Base-by-base conservation (phyloP, 2,888 invertebrate genomes). In the Microplitis manilae region DNA sequence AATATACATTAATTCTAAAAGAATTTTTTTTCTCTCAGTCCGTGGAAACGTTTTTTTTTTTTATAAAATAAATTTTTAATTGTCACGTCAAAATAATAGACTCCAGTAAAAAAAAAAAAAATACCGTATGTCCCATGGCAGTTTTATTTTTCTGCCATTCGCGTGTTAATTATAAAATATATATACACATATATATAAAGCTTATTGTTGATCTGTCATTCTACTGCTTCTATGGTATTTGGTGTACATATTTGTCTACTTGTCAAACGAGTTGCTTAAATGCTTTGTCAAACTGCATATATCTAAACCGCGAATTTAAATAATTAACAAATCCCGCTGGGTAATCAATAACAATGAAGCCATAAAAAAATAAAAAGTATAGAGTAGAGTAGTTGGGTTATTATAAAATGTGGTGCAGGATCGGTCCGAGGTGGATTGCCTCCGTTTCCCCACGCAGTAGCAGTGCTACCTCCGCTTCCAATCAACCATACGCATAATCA, bases 381-480 rank as follows among this genome's bases (percentile, higher is more conserved):
- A 78, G 82, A 83, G 62, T 40, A 75, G 30, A 9, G 70, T 65
- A 50, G 50, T 50, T 50, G 50, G 50, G 50, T 50, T 50, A 50
- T 50, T 50, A 50, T 5, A 50, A 50, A 50, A 77, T 82, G 83
- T 87, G 87, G 87, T 87, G 87, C 87, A 89, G 89, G 89, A 84
- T 87, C 86, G 83, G 84, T 87, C 85, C 84, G 89, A 84, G 87
- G 87, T 83, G 89, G 89, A 81, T 86, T 83, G 79, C 86, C 91
- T 86, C 91, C 90, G 83, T 92, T 91, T 86, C 91, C 92, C 85
- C 91, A 91, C 87, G 92, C 92, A 90, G 92, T 93, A 90, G 92
- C 92, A 90, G 93, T 93, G 86, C 91, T 93, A 90, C 93, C 93
- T 89, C 92, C 93, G 85, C 87, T 90, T 84, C 89, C 88, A 84